A percentile compares a stretch with the other conserved stretches of the same genome.
phyloP scores from a whole-genome alignment of 2,113 vertebrate species.

The Ibidorhyncha struthersii region DNA sequence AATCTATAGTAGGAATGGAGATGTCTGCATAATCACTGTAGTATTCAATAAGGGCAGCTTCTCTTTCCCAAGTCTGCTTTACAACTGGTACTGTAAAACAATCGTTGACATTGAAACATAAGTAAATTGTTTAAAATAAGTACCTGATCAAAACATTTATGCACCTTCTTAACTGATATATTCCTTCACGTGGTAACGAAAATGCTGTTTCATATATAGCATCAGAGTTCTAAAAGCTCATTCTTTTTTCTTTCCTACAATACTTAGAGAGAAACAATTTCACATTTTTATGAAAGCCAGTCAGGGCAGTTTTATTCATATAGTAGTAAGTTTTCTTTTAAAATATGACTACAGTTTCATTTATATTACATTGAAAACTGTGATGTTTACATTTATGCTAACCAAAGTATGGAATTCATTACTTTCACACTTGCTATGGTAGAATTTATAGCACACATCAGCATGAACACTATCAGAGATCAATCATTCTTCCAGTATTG shows the following conservation, averaged over 20 bases:
- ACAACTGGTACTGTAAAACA: constrained; percentile 89
- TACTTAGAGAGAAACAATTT: background rate
- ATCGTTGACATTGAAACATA: background rate
- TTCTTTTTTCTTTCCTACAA: background rate
- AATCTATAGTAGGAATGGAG: constrained; percentile 88
- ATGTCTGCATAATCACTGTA: constrained; percentile 91
- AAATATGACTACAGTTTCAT: background rate
- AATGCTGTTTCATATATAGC: background rate
- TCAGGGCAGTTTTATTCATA: background rate
- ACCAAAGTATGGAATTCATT: background rate
- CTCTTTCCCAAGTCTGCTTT: constrained; percentile 92
- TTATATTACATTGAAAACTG: background rate
- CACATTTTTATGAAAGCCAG: background rate
- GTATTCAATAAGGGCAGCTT: constrained; percentile 87
- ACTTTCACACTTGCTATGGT: background rate
- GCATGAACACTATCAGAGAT: background rate
- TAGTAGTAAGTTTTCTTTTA: background rate
- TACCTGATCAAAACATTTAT: background rate
- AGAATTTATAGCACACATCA: background rate
- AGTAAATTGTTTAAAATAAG: background rate
- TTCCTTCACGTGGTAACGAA: background rate
- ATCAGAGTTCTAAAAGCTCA: background rate
- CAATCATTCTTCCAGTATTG: background rate
- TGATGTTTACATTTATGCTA: background rate
- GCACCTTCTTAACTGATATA: background rate